phyloP scores from a whole-genome alignment of 2,888 invertebrate species.

The Gryllus longicercus region DNA sequence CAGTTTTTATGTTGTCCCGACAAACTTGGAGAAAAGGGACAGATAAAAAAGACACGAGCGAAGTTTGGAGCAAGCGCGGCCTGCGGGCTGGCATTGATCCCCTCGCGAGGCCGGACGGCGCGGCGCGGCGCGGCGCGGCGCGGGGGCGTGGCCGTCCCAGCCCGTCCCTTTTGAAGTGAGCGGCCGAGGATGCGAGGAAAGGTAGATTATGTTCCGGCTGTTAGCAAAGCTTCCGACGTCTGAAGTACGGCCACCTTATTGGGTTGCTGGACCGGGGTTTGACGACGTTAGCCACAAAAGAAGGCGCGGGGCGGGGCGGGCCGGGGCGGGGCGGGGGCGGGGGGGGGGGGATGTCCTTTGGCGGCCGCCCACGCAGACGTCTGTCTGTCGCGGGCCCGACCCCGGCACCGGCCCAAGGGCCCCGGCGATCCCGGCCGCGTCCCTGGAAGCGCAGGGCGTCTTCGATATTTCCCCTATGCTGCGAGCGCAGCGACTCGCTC shows the following conservation, averaged over 20 bases:
- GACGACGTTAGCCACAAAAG: conserved; percentile 17
- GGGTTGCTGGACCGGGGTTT: conserved; percentile 17
- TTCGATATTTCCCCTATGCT: neutral
- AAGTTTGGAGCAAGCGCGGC: neutral
- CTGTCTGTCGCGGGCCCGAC: no score
- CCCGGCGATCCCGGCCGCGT: neutral
- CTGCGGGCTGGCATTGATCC: no score
- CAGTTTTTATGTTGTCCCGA: conserved; percentile 17
- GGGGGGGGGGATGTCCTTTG: neutral
- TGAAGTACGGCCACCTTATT: neutral
- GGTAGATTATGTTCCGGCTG: conserved; percentile 17
- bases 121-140: neutral
- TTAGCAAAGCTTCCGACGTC: neutral
- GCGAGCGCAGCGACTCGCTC: neutral
- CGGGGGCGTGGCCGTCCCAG: neutral
- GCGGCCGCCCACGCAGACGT: no score
- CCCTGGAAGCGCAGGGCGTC: neutral
- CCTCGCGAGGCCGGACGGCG: neutral
- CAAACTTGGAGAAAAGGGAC: no score
- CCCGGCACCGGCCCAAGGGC: neutral
- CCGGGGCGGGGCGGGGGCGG: neutral
- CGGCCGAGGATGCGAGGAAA: neutral
- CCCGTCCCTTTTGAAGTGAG: neutral
- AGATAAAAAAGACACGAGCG: neutral
- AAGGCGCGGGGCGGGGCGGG: neutral